Base-by-base conservation (phyloP, 37 sponge, comb jelly and placozoan species). In the Halisarca cf. caerulea region DNA sequence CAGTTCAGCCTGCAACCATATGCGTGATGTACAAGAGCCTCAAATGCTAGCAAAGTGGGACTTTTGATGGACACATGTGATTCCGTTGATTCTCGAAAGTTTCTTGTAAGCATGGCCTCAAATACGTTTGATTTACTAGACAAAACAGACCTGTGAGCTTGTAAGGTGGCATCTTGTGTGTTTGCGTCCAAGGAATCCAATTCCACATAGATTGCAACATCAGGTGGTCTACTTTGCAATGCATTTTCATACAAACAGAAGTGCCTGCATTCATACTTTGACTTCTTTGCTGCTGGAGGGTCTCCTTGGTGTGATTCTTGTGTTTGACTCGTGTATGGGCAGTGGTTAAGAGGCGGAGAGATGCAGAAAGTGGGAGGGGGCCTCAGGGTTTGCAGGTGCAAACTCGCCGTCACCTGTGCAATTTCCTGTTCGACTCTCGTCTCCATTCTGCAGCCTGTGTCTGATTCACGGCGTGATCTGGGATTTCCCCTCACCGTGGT, bases 1-100 rank as follows among this genome's bases (percentile, higher is more conserved):
- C 77, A 74, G 44, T 40, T 40, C 17, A 34, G 11, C 44, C 77
- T 40, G 45, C 77, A 74, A 15, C 77, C 77, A 74, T 74, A 74
- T 2, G 24, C 24, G 25, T 74, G 77, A 25, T 74, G 77, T 3
- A 74, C 0, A 2, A 74, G 42, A 18, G 20, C 24, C 24, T 74
- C 44, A 41, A 74, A 74, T 3, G 77, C 24, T 2, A 7, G 21
- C 21, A 21, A 24, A 37, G 32, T 37, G 36, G 24, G 2, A 7
- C 41, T 25, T 40, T 41, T 33, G 24, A 74, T 21, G 15, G 2
- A 1, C 25, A 74, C 45, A 1, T 6, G 2, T 11, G 39, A 37
- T 40, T 44, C 45, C 2, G 44, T 74, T 40, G 77, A 37, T 40
- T 74, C 77, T 2, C 45, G 32, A 40, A 74, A 74, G 45, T 37